Conservation (phyloP, 2,113 vertebrate species). For the Urocolius indicus region DNA sequence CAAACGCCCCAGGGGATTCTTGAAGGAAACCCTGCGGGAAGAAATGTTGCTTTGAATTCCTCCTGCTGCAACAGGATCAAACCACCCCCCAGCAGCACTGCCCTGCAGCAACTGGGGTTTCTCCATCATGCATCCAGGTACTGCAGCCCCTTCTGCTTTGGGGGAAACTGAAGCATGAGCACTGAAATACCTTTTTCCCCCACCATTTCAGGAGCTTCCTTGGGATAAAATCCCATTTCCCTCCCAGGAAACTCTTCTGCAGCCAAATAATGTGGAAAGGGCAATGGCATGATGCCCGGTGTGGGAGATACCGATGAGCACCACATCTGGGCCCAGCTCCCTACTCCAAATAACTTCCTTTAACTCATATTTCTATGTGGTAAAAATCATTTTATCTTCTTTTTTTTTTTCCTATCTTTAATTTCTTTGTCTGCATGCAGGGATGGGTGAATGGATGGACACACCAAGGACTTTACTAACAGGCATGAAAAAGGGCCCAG, state of each 20-base stretch:
- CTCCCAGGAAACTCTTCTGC: not conserved
- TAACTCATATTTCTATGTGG: not conserved
- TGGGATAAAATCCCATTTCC: not conserved
- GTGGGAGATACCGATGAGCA: not conserved
- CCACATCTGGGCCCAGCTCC: fast-evolving
- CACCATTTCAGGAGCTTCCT: not conserved
- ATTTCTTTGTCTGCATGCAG: not conserved
- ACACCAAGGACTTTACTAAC: not conserved
- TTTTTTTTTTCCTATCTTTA: not conserved
- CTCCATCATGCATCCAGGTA: fast-evolving
- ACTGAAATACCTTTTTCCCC: not conserved
- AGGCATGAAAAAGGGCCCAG: not conserved
- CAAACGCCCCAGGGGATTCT: not conserved
- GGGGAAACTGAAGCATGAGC: not conserved
- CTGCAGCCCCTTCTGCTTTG: fast-evolving
- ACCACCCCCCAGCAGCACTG: not conserved
- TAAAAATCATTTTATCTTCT: not conserved
- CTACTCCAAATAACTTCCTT: not conserved
- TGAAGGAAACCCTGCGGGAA: not conserved
- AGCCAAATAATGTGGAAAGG: not conserved
- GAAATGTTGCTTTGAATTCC: not conserved
- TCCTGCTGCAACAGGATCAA: not conserved
- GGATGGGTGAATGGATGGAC: not conserved
- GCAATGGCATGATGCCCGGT: fast-evolving
- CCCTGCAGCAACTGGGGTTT: not conserved